phyloP scores from a whole-genome alignment of 2,113 vertebrate species.

The Telmatochromis sp. region DNA sequence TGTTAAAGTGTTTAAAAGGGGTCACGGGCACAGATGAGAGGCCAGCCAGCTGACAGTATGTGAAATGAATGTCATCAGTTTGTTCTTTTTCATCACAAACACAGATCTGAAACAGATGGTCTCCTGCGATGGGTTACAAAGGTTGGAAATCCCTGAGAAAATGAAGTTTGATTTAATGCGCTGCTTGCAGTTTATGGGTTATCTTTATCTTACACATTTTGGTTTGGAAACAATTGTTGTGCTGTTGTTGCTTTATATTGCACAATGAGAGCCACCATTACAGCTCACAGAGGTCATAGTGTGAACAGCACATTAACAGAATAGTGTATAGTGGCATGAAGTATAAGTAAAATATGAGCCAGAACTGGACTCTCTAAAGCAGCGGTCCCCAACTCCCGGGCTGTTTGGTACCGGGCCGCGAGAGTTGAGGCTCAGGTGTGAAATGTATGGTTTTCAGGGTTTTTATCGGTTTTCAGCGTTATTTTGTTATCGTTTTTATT shows the following conservation, averaged over 20 bases:
- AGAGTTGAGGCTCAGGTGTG: too few relatives aligned
- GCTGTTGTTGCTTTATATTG: not conserved
- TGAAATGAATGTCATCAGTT: not conserved
- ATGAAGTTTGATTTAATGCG: not conserved
- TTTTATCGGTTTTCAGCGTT: not conserved
- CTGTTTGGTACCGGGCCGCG: not conserved
- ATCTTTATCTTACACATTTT: not conserved
- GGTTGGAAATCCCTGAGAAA: not conserved
- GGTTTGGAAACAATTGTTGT: not conserved
- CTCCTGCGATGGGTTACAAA: not conserved
- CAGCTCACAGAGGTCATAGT: not conserved
- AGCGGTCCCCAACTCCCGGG: not conserved
- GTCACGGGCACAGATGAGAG: not conserved
- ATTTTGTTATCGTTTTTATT: accelerated
- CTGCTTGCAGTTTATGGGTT: not conserved
- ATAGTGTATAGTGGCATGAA: not conserved
- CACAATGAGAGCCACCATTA: not conserved
- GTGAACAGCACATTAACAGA: not conserved
- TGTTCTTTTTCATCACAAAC: not conserved
- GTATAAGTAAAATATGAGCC: not conserved
- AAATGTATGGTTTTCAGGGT: accelerated
- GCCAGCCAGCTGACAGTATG: not conserved
- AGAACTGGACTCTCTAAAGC: not conserved
- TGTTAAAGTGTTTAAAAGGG: not conserved
- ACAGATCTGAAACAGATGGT: not conserved